Evolutionary conservation across 2,113 vertebrate genomes (phyloP), one percentile per base, ranked within the genome.

Genomic region (Eurystomus gularis): DNA sequence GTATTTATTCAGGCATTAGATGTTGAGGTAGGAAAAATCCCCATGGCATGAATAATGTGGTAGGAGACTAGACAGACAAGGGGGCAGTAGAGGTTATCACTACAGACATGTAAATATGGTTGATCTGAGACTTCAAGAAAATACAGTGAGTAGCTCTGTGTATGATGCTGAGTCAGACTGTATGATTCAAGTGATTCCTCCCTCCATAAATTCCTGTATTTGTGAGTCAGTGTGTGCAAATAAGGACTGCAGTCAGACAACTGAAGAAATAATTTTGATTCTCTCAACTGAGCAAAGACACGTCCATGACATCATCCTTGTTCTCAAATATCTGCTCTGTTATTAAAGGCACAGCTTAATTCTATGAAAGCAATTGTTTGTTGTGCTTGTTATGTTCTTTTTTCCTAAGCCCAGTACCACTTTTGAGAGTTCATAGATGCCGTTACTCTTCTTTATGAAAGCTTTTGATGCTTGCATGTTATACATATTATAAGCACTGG

Each of bases 51-150:
- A 94, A 88, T 90, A 93, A 93, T 81, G 42, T 93, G 71, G 64
- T 75, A 91, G 42, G 54, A 88, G 92, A 83, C 90, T 42, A 96
- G 93, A 97, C 94, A 96, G 93, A 83, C 85, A 88, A 77, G 49
- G n/a, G 73, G 68, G 54, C 82, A 93, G 60, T 19, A 86, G 42
- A 86, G 25, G 72, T 95, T 96, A 95, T 97, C 94, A 9, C 68
- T 62, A 42, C 82, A 86, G 82, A 84, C 54, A 11, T 49, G 60
- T 92, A 90, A 92, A 94, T 86, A 95, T 2, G 66, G n/a, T 44
- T 90, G 64, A 94, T 28, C 48, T 58, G 86, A 80, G 86, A 70
- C 68, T 93, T 88, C 37, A 64, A 82, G 64, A 85, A 90, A 91
- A 80, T 62, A 80, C 12, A 90, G 66, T 85, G 91, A 55, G 40